Percentiles rank a stretch among this genome's conserved stretches.
Conservation (phyloP, 1,140 invertebrate species). For the Drosophila simulans region DNA sequence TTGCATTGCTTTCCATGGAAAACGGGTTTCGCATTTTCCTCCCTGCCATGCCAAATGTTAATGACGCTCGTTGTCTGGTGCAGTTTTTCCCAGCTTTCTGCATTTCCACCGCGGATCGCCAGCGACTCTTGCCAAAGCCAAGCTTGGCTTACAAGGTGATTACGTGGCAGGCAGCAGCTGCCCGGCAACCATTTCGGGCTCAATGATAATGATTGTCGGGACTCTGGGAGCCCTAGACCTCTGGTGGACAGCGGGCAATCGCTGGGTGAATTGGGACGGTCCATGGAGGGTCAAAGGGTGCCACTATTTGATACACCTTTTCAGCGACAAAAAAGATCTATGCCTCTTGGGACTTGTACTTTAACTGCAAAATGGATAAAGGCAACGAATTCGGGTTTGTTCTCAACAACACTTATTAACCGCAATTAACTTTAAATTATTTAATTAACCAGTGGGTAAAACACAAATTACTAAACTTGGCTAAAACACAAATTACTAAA, state of each 20-base stretch:
- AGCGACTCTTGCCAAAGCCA: conserved; percentile 38
- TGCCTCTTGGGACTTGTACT: too few species aligned
- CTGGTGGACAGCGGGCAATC: conserved; percentile 3
- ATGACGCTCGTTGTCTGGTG: conserved; percentile 23
- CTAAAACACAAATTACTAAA: too few species aligned
- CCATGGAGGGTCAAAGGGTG: too few species aligned
- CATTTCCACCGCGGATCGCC: conserved; percentile 8
- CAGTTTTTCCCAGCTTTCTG: conserved; percentile 3
- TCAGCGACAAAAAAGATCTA: too few species aligned
- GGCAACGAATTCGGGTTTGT: too few species aligned
- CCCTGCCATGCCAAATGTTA: conserved; percentile 41
- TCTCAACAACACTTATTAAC: too few species aligned
- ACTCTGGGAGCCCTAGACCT: conserved; percentile 55
- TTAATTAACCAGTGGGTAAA: too few species aligned
- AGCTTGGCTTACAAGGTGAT: conserved; percentile 45
- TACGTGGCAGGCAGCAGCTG: conserved; percentile 21
- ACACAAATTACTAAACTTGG: too few species aligned
- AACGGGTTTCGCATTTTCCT: conserved; percentile 71
- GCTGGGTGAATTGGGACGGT: neutral
- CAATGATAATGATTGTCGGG: conserved; percentile 15
- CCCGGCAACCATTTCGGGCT: neutral
- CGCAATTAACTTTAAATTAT: too few species aligned
- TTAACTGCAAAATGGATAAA: too few species aligned
- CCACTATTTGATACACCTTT: too few species aligned
- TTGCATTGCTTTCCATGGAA: conserved; percentile 55